phyloP scores from a whole-genome alignment of 2,113 vertebrate species.

The Glareola pratincola region DNA sequence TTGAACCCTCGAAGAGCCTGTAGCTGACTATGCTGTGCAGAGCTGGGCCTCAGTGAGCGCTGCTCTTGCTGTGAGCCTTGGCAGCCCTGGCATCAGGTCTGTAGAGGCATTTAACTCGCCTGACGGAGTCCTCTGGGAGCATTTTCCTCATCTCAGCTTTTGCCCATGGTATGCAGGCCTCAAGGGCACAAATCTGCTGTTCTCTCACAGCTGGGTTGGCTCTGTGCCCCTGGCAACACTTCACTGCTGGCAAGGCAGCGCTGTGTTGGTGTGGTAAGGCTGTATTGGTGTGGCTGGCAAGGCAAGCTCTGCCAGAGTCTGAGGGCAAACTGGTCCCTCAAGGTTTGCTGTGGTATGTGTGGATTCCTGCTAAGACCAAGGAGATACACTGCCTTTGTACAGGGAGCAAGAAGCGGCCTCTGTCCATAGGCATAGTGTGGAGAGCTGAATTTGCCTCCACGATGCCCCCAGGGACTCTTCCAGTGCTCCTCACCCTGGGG shows the following conservation, averaged over 20 bases:
- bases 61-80: background rate
- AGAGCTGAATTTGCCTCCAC: background rate
- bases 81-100: background rate
- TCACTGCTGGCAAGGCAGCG: background rate
- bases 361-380: background rate
- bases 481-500: fast-evolving
- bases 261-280: background rate
- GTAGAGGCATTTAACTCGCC: background rate
- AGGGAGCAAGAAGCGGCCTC: background rate
- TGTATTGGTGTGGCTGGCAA: background rate
- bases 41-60: fast-evolving
- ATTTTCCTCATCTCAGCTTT: background rate
- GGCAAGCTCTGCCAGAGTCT: background rate
- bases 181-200: background rate
- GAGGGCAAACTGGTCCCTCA: background rate
- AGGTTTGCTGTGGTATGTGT: background rate
- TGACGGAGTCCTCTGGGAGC: background rate
- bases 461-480: background rate
- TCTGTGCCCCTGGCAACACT: background rate
- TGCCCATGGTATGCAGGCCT: background rate
- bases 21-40: background rate
- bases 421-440: background rate
- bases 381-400: background rate
- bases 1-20: background rate
- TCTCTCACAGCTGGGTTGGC: background rate